phyloP scores from a whole-genome alignment of 2,797 vertebrate genomes.

The Chrysocyon brachyurus region DNA sequence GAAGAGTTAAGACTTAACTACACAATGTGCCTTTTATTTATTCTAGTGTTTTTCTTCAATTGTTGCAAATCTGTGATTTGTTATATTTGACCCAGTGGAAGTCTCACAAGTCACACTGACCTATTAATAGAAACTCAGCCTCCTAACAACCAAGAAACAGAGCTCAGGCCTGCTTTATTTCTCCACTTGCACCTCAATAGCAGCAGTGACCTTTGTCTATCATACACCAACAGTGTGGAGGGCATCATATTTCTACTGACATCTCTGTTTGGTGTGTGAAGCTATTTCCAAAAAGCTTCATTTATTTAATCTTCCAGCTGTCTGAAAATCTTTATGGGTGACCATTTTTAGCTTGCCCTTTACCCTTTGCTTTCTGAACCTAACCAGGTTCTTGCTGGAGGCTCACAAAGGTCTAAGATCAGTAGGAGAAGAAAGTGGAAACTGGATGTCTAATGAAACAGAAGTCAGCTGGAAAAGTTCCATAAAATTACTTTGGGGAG shows the following conservation, averaged over 20 bases:
- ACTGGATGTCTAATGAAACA: slow-evolving; percentile 65
- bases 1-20: slow-evolving; percentile 52
- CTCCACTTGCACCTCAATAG: slow-evolving; percentile 55
- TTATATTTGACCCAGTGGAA: slow-evolving; percentile 51
- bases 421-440: slow-evolving; percentile 73
- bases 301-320: slow-evolving; percentile 79
- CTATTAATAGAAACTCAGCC: slow-evolving; percentile 61
- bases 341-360: slow-evolving; percentile 74
- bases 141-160: slow-evolving; percentile 44
- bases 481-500: slow-evolving; percentile 84
- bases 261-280: slow-evolving; percentile 72
- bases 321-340: slow-evolving; percentile 79
- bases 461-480: slow-evolving; percentile 74
- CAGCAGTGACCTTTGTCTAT: slow-evolving; percentile 70
- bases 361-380: slow-evolving; percentile 76
- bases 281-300: slow-evolving; percentile 80
- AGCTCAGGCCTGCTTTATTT: slow-evolving; percentile 62
- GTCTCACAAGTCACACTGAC: slow-evolving; percentile 37
- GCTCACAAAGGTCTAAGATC: slow-evolving; percentile 64
- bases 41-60: slow-evolving; percentile 54
- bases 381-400: slow-evolving; percentile 61
- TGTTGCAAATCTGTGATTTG: slow-evolving; percentile 71
- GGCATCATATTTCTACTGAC: slow-evolving; percentile 65
- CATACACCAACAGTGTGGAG: slow-evolving; percentile 1
- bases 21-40: slow-evolving; percentile 40